Percentiles rank a stretch among this genome's conserved stretches.
phyloP scores from a whole-genome alignment of 92 coral and sea anemone species.

The Parazoanthus darwini region DNA sequence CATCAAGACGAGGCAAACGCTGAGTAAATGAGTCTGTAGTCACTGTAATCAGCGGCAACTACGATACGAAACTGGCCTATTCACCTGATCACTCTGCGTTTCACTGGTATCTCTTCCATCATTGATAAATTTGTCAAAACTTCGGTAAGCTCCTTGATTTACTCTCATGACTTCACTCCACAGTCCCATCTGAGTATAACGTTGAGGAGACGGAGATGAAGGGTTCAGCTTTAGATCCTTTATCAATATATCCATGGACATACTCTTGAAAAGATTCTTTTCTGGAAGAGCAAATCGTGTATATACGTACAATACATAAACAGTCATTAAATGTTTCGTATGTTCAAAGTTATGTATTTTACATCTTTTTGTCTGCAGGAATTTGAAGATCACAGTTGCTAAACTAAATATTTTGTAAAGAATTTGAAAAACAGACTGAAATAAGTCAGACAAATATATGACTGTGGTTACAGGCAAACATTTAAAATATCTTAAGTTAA shows the following conservation, averaged over 20 bases:
- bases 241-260: conserved; percentile 52
- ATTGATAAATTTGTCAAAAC: conserved; percentile 52
- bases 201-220: conserved; percentile 42
- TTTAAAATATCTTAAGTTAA: too few relatives aligned
- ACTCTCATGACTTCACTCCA: conserved; percentile 74
- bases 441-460: too few relatives aligned
- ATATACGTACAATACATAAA: neutral
- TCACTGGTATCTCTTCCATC: conserved; percentile 8
- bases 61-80: too few relatives aligned
- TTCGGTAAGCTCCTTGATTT: conserved; percentile 56
- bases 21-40: too few relatives aligned
- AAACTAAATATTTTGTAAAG: too few relatives aligned
- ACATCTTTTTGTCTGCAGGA: neutral
- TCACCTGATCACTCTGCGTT: neutral
- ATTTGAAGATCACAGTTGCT: neutral
- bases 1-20: too few relatives aligned
- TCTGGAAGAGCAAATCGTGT: conserved; percentile 12
- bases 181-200: conserved; percentile 62
- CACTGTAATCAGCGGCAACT: too few relatives aligned
- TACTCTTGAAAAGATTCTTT: conserved; percentile 50
- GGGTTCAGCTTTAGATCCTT: conserved; percentile 60
- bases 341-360: too few relatives aligned
- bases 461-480: too few relatives aligned
- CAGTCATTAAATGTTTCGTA: neutral
- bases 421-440: too few relatives aligned